Evolutionary conservation across 2,113 vertebrate genomes (phyloP), one percentile per base, ranked within the genome.

Genomic region (Cyanoderma ruficeps): DNA sequence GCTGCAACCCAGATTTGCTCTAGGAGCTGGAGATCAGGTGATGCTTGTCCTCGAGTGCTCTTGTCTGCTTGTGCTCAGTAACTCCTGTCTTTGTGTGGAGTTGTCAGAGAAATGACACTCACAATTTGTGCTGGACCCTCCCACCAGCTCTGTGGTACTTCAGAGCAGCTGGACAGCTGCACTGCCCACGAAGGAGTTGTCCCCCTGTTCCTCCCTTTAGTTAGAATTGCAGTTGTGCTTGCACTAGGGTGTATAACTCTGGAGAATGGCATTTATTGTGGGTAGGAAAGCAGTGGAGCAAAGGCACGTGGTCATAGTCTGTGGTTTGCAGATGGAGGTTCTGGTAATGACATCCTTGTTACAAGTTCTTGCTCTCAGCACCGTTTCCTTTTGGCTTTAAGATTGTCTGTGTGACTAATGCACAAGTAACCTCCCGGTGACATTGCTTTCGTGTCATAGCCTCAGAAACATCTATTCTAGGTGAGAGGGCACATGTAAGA

Each of bases 351-450:
- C 52, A 23, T 83, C 83, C 61, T 75, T 1, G 0, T 89, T 74
- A 60, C 21, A 77, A 77, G 35, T 74, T 88, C 67, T 88, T 94
- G 37, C 39, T 52, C 17, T 72, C 55, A 88, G 72, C 61, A 24
- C 84, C 42, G 4, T 55, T 97, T 93, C 79, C 93, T 85, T 63
- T 85, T 76, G 59, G 68, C 71, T 88, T 91, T 74, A 75, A 67
- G 86, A 64, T 44, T 44, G 28, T 52, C 65, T 56, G 74, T 2
- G 2, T 90, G 90, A 93, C 71, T 92, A 94, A 74, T 63, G 50
- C 0, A 2, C 70, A 27, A 74, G 18, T 88, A 63, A 93, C 83
- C 67, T 90, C 82, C 46, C 78, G 31, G 75, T 93, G 85, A 59
- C 90, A 56, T 42, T 84, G 80, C 50, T 87, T 56, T 83, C 0